Evolutionary conservation across 2,888 invertebrate species (phyloP), one percentile per base, ranked within the genome.

Genomic region (Protodeltote pygarga): DNA sequence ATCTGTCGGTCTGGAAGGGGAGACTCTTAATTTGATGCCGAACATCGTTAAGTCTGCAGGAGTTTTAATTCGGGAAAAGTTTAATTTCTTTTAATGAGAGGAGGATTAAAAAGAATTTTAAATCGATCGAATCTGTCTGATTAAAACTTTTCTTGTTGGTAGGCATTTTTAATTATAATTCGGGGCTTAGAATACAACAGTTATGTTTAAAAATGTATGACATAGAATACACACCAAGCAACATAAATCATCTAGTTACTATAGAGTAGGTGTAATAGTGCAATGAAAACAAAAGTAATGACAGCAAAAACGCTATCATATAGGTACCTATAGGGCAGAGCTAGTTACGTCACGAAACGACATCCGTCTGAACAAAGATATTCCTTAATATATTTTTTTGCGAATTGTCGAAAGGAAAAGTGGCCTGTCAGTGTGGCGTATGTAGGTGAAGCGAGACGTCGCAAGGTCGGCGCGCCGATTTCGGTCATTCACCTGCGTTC

Each of bases 381-480:
- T 59, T 69, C 65, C 67, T 58, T 70, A 66, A 63, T 59, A 59
- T 37, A 38, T 68, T 88, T 89, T 89, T 91, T 90, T 88, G 89
- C 89, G 84, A 83, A 85, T 83, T 84, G 81, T 77, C 88, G 91
- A 91, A 91, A 92, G 91, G 86, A 92, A 92, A 89, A 91, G 91
- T 91, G 86, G 85, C 74, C 80, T 82, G 65, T 66, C 73, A 85
- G 87, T 85, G 87, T 85, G 80, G 65, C 83, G 88, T 88, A 89
- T 89, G 91, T 90, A 90, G 91, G 90, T 90, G 89, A 91, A 86
- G 78, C 83, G 74, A 79, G 78, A 63, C 81, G 84, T 71, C 77
- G 87, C 92, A 90, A 87, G 90, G 92, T 91, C 92, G 87, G 84
- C 83, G 88, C 84, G 91, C 89, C 90, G 85, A 88, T 84, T 87